These are phyloP conservation scores for Celastrina argiolus DNA, from an alignment of 2,888 invertebrate genomes.

Conservation along the genomic window DNA sequence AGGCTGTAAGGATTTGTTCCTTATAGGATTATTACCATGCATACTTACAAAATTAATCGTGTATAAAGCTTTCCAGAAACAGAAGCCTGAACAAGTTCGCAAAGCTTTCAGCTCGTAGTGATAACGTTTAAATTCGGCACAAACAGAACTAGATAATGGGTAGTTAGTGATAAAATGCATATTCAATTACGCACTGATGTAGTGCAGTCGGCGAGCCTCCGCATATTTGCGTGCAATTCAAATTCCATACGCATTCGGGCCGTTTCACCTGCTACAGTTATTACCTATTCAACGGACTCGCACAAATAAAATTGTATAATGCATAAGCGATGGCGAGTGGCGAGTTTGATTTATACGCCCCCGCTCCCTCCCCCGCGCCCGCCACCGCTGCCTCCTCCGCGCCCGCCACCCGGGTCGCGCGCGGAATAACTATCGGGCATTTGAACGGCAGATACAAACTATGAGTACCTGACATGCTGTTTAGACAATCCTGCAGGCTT, in stretches of 20 bases:
- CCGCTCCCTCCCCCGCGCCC: slow-evolving; percentile 57
- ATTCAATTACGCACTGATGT: slow-evolving; percentile 2
- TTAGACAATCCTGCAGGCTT: too few species aligned
- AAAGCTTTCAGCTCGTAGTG: not conserved
- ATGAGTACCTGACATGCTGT: not conserved
- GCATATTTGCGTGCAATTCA: slow-evolving; percentile 63
- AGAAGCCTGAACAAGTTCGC: too few species aligned
- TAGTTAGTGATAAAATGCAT: not conserved
- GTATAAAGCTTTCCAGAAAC: too few species aligned
- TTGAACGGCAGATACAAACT: slow-evolving; percentile 46
- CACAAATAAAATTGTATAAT: slow-evolving; percentile 79
- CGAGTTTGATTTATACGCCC: slow-evolving; percentile 75
- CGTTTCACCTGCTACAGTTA: slow-evolving; percentile 74
- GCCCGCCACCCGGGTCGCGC: slow-evolving; percentile 56
- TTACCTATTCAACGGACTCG: slow-evolving; percentile 76
- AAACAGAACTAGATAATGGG: not conserved
- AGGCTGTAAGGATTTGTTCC: too few species aligned
- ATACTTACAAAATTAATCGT: too few species aligned
- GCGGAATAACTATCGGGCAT: slow-evolving; percentile 74
- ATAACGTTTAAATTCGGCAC: not conserved
- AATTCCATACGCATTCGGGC: slow-evolving; percentile 63
- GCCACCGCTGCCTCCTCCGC: slow-evolving; percentile 57
- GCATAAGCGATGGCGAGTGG: slow-evolving; percentile 77
- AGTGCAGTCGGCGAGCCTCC: slow-evolving; percentile 18
- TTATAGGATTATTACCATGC: too few species aligned